Evolutionary conservation across 2,113 vertebrate genomes (phyloP), one percentile per base, ranked within the genome.

Genomic region (Corapipo altera): DNA sequence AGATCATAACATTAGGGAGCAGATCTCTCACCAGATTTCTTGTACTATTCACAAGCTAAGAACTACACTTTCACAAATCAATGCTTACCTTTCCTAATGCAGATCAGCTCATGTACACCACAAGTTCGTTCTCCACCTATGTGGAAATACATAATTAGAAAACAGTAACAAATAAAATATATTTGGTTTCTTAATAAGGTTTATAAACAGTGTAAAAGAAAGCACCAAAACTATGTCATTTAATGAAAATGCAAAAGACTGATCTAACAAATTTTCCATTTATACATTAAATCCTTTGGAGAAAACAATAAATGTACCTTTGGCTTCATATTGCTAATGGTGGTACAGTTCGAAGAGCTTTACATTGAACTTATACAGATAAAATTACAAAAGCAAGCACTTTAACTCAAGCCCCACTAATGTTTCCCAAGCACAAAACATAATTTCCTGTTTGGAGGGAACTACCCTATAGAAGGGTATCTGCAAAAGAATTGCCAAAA

Each of bases 51-150:
- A 23, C 22, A 71, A 67, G 41, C 20, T 84, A 67, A 44, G 37
- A 69, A 78, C 22, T 9, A 65, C 21, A 21, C 19, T 75, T 85
- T 8, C 57, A 89, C 17, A 91, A 85, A 81, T 37, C 18, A 52
- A 2, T 75, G 43, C 96, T 97, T 98, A 99, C 99, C 99, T 99
- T 99, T 99, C 95, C 99, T 98, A 98, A 99, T 98, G 98, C 99
- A 99, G 98, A 99, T 98, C 96, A 99, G 98, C 96, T 99, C 99
- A 97, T 99, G 99, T 77, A 99, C 99, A 98, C 99, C 99, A 96
- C 99, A 99, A 91, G 99, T 99, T 96, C 99, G 98, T 95, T 99
- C 99, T 93, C 99, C 99, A 98, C 99, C 99, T 99, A 97, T 69
- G 95, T 41, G 44, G 92, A 98, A 98, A 97, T 73, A 57, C 57